Percentiles rank a stretch among this genome's conserved stretches.
Evolutionary conservation across 2,888 invertebrate genomes (phyloP).

Genomic region (Chloroclysta siterata): DNA sequence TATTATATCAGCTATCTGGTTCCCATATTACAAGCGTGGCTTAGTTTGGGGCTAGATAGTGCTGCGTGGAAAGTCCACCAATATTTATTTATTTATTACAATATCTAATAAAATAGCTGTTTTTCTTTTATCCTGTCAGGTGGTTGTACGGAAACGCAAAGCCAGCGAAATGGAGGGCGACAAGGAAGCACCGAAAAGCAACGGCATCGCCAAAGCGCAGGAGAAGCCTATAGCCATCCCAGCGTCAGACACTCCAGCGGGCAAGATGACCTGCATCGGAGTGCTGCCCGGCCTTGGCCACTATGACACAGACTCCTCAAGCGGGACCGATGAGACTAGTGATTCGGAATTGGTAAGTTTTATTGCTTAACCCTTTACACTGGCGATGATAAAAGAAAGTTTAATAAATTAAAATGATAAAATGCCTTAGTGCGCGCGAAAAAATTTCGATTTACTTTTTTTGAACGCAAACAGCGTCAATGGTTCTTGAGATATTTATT

Average conservation of each 20-base stretch:
- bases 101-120: background rate
- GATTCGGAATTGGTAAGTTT: conserved; percentile 73
- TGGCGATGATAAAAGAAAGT: too few relatives aligned
- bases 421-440: too few relatives aligned
- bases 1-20: too few relatives aligned
- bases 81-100: background rate
- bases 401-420: too few relatives aligned
- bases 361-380: too few relatives aligned
- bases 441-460: too few relatives aligned
- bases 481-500: too few relatives aligned
- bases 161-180: conserved; percentile 80
- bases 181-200: conserved; percentile 53
- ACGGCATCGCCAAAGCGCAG: conserved; percentile 44
- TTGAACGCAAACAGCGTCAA: too few relatives aligned
- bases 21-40: too few relatives aligned
- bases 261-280: conserved; percentile 88
- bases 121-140: conserved; percentile 73
- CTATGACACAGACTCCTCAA: conserved; percentile 88
- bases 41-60: too few relatives aligned
- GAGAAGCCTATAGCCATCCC: conserved; percentile 4
- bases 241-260: background rate
- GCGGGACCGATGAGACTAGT: conserved; percentile 89
- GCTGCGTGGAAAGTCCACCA: background rate
- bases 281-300: conserved; percentile 93
- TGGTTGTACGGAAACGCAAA: conserved; percentile 88